Percentiles rank a stretch among this genome's conserved stretches.
Conservation (phyloP, 2,113 vertebrate genomes). For the Piprites chloris region DNA sequence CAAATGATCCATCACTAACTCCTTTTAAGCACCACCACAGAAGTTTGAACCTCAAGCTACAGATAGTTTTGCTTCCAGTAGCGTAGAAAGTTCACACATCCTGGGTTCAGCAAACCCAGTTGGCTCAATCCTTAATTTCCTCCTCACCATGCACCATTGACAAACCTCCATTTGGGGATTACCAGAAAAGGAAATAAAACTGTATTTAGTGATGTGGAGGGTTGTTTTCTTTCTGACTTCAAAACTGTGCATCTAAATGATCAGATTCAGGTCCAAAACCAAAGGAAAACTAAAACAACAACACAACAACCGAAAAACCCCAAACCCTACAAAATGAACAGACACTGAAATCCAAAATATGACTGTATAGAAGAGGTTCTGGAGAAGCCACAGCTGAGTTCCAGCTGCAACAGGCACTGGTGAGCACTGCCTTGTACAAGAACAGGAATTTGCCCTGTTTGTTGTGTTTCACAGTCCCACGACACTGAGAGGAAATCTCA, state of each 20-base stretch:
- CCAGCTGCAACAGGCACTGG: background rate
- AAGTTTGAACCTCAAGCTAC: background rate
- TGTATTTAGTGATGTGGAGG: background rate
- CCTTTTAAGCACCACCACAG: background rate
- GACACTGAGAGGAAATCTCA: conserved; percentile 56
- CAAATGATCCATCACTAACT: background rate
- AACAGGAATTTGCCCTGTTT: conserved; percentile 36
- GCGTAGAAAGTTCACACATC: background rate
- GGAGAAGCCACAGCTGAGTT: background rate
- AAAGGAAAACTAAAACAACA: background rate
- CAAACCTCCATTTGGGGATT: background rate
- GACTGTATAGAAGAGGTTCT: background rate
- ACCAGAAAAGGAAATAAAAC: background rate
- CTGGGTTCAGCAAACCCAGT: background rate
- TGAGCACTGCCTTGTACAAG: conserved; percentile 27
- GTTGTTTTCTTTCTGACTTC: background rate
- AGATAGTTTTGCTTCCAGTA: background rate
- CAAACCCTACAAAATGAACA: background rate
- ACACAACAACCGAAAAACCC: background rate
- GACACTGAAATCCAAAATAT: background rate
- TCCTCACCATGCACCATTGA: background rate
- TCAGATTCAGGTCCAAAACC: background rate
- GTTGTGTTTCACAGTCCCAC: conserved; percentile 48
- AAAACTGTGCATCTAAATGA: background rate
- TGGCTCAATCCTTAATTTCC: background rate